phyloP scores from a whole-genome alignment of 2,113 vertebrate species.

The Oxyura jamaicensis region DNA sequence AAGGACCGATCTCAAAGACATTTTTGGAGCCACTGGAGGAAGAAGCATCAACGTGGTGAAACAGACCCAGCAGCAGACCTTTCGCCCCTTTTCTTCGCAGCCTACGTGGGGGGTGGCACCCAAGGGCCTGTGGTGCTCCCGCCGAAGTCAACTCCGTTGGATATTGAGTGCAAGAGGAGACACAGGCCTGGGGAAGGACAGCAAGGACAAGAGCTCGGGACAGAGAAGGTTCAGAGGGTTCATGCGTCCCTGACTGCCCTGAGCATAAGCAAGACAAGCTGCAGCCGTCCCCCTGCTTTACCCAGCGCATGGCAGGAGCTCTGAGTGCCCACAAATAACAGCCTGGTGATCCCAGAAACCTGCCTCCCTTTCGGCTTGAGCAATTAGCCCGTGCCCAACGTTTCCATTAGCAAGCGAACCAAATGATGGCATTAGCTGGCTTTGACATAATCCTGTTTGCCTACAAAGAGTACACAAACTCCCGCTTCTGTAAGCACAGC shows the following conservation, averaged over 20 bases:
- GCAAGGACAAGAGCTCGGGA: neutral
- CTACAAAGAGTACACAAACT: constrained; percentile 2
- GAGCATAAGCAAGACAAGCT: neutral
- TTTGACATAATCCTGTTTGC: constrained; percentile 54
- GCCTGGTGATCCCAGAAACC: neutral
- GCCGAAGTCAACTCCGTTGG: neutral
- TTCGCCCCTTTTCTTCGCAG: neutral
- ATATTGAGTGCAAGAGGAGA: neutral
- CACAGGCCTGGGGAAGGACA: neutral
- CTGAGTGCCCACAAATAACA: neutral
- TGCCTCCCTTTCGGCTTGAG: neutral
- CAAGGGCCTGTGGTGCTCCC: neutral
- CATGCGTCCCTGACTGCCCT: neutral
- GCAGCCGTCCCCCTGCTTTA: neutral
- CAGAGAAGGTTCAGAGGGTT: neutral
- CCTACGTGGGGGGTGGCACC: neutral
- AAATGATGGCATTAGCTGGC: neutral
- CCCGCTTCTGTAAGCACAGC: constrained; percentile 34
- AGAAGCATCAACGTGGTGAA: neutral
- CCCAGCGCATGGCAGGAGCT: neutral
- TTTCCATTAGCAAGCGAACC: constrained; percentile 29
- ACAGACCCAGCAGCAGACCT: neutral
- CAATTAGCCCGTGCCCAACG: neutral
- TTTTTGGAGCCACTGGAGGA: neutral
- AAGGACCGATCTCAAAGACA: neutral